Percentiles rank a stretch among this genome's conserved stretches.
phyloP scores from a whole-genome alignment of 2,113 vertebrate species.

The Gallinago undulata region DNA sequence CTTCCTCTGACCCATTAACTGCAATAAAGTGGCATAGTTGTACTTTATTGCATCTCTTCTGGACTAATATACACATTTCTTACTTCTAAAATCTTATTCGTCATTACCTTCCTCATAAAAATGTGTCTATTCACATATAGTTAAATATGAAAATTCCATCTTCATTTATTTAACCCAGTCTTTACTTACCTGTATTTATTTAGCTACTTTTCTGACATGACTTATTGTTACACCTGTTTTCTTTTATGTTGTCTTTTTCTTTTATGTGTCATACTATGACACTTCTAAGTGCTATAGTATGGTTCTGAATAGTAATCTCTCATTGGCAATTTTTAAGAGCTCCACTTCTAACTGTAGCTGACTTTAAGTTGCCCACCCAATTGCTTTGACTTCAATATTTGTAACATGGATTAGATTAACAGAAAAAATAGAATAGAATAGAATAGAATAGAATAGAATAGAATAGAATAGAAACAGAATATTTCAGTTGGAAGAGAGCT shows the following conservation, averaged over 20 bases:
- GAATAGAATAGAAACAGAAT: background rate
- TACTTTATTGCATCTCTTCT: background rate
- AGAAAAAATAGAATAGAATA: background rate
- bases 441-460: background rate
- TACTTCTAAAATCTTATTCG: background rate
- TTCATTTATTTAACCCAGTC: background rate
- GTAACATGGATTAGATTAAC: background rate
- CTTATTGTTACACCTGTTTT: background rate
- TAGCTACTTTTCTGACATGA: background rate
- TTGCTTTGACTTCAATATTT: background rate
- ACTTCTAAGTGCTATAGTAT: background rate
- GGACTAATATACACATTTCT: background rate
- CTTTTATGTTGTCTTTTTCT: background rate
- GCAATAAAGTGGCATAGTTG: background rate
- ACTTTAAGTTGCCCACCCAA: background rate
- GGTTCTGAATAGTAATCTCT: background rate
- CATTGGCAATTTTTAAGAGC: background rate
- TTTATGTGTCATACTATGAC: too few relatives aligned
- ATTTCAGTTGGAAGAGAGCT: background rate
- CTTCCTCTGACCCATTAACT: background rate
- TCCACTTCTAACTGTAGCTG: background rate
- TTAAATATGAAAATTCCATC: background rate
- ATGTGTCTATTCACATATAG: background rate
- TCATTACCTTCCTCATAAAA: background rate
- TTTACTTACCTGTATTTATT: background rate